Conservation (phyloP, 2,888 invertebrate species). For the Dichetophora obliterata region DNA sequence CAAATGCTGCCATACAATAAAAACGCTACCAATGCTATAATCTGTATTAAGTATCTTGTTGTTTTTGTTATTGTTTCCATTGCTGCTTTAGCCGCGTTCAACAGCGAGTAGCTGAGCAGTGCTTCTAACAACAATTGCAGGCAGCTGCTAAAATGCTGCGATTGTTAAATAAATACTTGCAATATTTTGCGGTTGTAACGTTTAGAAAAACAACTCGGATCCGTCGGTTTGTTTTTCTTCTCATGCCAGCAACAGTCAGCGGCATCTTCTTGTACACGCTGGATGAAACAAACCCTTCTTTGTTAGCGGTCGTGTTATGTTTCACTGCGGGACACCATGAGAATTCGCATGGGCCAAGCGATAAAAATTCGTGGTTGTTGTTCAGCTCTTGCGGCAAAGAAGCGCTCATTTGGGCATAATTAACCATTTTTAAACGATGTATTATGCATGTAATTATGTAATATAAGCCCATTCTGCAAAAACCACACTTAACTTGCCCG, state of each 20-base stretch:
- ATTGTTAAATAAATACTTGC: conserved; percentile 14
- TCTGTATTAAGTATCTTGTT: conserved; percentile 7
- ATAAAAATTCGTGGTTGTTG: background rate
- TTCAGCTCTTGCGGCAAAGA: background rate
- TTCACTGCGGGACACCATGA: conserved; percentile 8
- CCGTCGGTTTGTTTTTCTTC: background rate
- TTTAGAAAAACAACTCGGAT: conserved; percentile 8
- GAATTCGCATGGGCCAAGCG: background rate
- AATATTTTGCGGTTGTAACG: conserved; percentile 19
- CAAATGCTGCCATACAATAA: conserved; percentile 17
- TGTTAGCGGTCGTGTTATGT: background rate
- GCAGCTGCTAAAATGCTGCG: background rate
- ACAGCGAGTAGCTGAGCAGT: background rate
- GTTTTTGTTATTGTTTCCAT: conserved; percentile 1
- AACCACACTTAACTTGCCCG: background rate
- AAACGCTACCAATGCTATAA: conserved; percentile 19
- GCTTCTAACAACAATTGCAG: conserved; percentile 26
- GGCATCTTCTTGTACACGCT: too few relatives aligned
- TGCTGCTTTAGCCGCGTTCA: background rate
- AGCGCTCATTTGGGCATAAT: conserved; percentile 14
- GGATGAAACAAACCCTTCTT: background rate
- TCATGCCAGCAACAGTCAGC: too few relatives aligned
- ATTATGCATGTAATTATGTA: conserved; percentile 26
- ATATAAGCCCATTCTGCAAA: conserved; percentile 1
- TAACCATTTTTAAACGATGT: conserved; percentile 12